Evolutionary conservation across 2,797 vertebrate species (phyloP).

Genomic region (Muscicapa comitata): DNA sequence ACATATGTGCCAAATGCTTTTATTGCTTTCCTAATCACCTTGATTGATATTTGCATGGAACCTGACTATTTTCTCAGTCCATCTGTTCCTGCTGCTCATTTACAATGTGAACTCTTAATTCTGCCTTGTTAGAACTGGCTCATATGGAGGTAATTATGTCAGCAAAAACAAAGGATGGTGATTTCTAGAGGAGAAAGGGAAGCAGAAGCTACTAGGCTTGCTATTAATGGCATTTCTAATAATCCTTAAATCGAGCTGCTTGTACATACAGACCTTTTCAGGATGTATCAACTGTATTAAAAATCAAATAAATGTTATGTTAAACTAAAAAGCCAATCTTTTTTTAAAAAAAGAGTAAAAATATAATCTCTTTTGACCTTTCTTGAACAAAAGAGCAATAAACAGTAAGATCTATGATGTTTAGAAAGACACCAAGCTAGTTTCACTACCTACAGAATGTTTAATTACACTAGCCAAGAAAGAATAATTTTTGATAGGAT

Average conservation of each 20-base stretch:
- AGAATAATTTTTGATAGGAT: neutral
- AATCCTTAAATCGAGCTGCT: slow-evolving; percentile 16
- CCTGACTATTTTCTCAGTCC: slow-evolving; percentile 17
- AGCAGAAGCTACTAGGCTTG: neutral
- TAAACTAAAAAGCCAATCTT: neutral
- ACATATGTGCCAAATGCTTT: neutral
- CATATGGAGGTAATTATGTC: slow-evolving; percentile 16
- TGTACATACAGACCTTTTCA: neutral
- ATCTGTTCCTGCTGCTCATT: slow-evolving; percentile 49
- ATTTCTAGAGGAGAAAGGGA: slow-evolving; percentile 6
- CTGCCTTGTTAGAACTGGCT: slow-evolving; percentile 16
- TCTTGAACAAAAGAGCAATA: neutral
- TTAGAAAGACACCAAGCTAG: neutral
- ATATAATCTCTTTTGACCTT: neutral
- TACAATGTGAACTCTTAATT: slow-evolving; percentile 24
- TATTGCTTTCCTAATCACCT: slow-evolving; percentile 26
- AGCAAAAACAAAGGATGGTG: slow-evolving; percentile 3
- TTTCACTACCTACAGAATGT: neutral
- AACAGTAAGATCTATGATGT: neutral
- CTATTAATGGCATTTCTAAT: slow-evolving; percentile 23
- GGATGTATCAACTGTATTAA: neutral
- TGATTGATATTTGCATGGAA: slow-evolving; percentile 41
- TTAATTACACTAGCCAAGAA: neutral
- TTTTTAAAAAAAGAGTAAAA: neutral
- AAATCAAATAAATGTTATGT: slow-evolving; percentile 8